Evolutionary conservation across 2,797 vertebrate genomes (phyloP), one percentile per base, ranked within the genome.

Genomic region (Eulemur albifrons): DNA sequence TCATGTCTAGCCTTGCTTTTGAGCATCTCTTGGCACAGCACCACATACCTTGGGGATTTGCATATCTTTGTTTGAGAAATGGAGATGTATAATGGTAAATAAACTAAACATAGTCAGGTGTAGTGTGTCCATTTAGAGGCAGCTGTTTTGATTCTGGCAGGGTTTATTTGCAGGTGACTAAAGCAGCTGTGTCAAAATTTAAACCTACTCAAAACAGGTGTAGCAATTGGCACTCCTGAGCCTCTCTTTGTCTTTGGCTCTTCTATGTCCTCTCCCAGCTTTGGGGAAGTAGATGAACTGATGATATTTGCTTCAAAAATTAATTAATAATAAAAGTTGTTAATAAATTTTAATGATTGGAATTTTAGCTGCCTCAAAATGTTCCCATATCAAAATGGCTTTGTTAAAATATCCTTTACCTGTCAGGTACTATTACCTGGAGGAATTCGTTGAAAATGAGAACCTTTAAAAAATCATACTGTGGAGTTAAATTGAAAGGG

Each of bases 281-380:
- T 25, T 57, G 4, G 5, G 38, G 10, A 25, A 81, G 10, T 18
- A 57, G 45, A 81, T 17, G 69, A 50, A 82, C 12, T 83, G n/a
- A 48, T 79, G 43, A 59, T 75, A 82, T 30, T 82, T 88, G n/a
- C 48, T 92, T 88, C 40, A 43, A 27, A 95, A 67, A 69, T 69
- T 88, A 67, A 40, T 65, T 81, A 65, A 91, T 87, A 95, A 48
- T 87, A 73, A 75, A 65, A 72, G 10, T 45, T 32, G 17, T 18
- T 79, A 40, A 30, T 69, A 52, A 52, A 86, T 1, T 92, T 48
- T 57, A 52, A 61, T 83, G 40, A 7, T 76, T 95, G 75, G 40
- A 57, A 59, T 92, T 83, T 95, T 82, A 69, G 48, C 11, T 92
- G 27, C 48, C 75, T 92, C 76, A 88, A 76, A 73, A 76, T 76